Evolutionary conservation across 1,140 invertebrate species (phyloP).

Genomic region (Meteorus sp.): DNA sequence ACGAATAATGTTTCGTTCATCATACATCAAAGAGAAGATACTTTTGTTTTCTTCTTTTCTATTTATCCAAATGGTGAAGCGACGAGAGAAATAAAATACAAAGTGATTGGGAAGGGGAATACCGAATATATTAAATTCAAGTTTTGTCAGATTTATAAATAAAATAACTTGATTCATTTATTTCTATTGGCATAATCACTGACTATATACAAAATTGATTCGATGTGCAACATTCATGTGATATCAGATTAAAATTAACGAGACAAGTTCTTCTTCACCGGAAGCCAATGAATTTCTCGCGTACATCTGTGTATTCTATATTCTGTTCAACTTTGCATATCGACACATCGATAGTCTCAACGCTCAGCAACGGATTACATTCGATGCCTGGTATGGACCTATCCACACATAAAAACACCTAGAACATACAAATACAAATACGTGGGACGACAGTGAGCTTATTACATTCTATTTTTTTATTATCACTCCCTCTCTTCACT

Average conservation of each 20-base stretch:
- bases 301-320: neutral
- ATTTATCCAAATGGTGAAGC: too few species aligned
- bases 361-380: constrained; percentile 22
- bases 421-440: neutral
- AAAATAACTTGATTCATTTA: neutral
- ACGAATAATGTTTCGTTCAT: too few species aligned
- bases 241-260: constrained; percentile 10
- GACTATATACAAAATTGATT: neutral
- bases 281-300: constrained; percentile 8
- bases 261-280: constrained; percentile 16
- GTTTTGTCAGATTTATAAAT: neutral
- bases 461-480: constrained; percentile 5
- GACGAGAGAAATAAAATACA: neutral
- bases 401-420: neutral
- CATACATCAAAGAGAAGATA: too few species aligned
- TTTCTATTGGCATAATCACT: neutral
- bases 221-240: neutral
- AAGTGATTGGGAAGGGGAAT: neutral
- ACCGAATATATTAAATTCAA: neutral
- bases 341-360: constrained; percentile 18
- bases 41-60: too few species aligned
- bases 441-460: constrained; percentile 15
- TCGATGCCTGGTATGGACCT: neutral
- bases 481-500: neutral
- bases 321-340: constrained; percentile 19